phyloP scores from a whole-genome alignment of 2,888 invertebrate species.

The Meta bourneti region DNA sequence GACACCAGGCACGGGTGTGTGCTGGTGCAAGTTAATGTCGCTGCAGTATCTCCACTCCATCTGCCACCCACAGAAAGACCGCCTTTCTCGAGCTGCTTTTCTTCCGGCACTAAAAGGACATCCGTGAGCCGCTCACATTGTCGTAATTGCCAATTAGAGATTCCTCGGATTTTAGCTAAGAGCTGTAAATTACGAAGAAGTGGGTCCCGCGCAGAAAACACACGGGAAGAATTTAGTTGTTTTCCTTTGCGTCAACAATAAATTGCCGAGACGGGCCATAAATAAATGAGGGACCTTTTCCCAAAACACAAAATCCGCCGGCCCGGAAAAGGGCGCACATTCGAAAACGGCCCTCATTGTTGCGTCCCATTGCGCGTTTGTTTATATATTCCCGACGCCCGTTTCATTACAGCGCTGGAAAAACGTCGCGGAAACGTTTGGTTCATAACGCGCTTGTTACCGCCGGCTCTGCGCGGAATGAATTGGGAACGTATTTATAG shows the following conservation, averaged over 20 bases:
- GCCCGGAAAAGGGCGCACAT: not conserved
- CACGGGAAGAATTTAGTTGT: conserved; percentile 58
- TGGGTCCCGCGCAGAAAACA: conserved; percentile 11
- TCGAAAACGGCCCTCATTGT: conserved; percentile 18
- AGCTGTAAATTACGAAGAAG: conserved; percentile 22
- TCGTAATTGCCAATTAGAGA: conserved; percentile 63
- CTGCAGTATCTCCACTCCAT: not conserved
- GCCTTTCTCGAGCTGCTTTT: not conserved
- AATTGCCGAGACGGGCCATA: conserved; percentile 34
- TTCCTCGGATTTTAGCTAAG: conserved; percentile 27
- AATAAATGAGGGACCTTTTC: conserved; percentile 18
- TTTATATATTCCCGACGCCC: conserved; percentile 45
- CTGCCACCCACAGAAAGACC: not conserved
- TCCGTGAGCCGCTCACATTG: conserved; percentile 22
- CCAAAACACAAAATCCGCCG: conserved; percentile 24
- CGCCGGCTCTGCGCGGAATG: conserved; percentile 20
- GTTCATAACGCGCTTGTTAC: conserved; percentile 43
- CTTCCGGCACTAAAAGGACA: not conserved
- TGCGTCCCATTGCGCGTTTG: conserved; percentile 39
- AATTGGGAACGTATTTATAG: conserved; percentile 60
- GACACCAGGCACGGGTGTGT: not conserved
- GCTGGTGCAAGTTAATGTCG: not conserved
- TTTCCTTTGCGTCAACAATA: conserved; percentile 40
- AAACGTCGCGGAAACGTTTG: conserved; percentile 13
- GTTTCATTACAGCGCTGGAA: conserved; percentile 4